Base-by-base conservation (phyloP, 2,888 invertebrate species). In the Melanchra persicariae region DNA sequence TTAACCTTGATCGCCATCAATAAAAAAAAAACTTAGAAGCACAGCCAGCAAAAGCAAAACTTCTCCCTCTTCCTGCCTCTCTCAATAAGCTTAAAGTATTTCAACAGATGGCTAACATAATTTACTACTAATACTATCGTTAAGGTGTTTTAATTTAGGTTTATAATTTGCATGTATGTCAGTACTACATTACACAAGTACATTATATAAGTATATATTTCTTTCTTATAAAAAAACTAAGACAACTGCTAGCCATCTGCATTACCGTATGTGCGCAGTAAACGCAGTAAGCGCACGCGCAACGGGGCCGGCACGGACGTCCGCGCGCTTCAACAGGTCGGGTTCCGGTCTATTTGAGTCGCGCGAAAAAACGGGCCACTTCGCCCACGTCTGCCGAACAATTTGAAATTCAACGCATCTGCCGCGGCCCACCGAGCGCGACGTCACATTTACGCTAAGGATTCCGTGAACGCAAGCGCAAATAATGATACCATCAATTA, bases 281-380 rank as follows among this genome's bases (percentile, higher is more conserved):
- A 77, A 66, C 45, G 63, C 64, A 70, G 64, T 59, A 74, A 61
- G 67, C 67, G 68, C 74, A 81, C 75, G 86, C 83, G 84, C 84
- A 90, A 87, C 89, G 90, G 87, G 83, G 76, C 84, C 78, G 78
- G 84, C 85, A 87, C 87, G 87, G 91, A 90, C 87, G 85, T 91
- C 89, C 88, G 88, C 84, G 88, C 89, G 89, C 89, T 85, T 81
- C 87, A 89, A 85, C 90, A 88, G 89, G 89, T 88, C 89, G 87
- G 70, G 93, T 91, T 92, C 90, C 93, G 92, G 90, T 92, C 93
- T 92, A 93, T 93, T 93, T 93, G 92, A 85, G 60, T 47, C 60
- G 59, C 77, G 86, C 86, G 81, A 89, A 92, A 92, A 92, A 91
- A 84, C 77, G 81, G 71, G 79, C 88, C 87, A 88, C 90, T 89